phyloP scores from a whole-genome alignment of 2,113 vertebrate genomes.

The Seriola dumerili region DNA sequence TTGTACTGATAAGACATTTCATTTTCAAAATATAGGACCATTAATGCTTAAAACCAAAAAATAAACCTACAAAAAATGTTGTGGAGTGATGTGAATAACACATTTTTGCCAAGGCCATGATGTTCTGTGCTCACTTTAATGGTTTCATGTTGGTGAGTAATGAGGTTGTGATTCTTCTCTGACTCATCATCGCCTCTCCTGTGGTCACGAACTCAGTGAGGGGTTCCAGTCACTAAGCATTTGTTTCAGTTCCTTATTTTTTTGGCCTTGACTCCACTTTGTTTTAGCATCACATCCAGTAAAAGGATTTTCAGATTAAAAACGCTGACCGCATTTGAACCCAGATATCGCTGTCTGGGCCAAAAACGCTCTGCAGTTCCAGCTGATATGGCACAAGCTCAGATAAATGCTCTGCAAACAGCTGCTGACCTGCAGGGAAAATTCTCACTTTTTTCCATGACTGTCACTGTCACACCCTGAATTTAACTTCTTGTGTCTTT shows the following conservation, averaged over 20 bases:
- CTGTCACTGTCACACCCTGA: background rate
- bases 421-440: constrained; percentile 16
- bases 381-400: constrained; percentile 13
- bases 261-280: constrained; percentile 14
- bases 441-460: constrained; percentile 37
- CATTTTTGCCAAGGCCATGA: background rate
- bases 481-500: constrained; percentile 27
- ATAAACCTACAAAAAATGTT: background rate
- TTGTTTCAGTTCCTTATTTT: constrained; percentile 15
- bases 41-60: background rate
- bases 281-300: constrained; percentile 35
- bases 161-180: background rate
- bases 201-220: constrained; percentile 21
- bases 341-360: background rate
- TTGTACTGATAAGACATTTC: background rate
- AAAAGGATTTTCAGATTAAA: constrained; percentile 37
- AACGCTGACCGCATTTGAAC: constrained; percentile 36
- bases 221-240: constrained; percentile 39
- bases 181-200: constrained; percentile 27
- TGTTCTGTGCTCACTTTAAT: background rate
- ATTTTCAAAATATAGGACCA: background rate
- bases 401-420: constrained; percentile 25
- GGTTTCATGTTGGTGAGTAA: constrained; percentile 20
- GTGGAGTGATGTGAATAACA: constrained; percentile 5
- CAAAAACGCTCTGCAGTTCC: background rate